phyloP scores from a whole-genome alignment of 2,888 invertebrate genomes.

The Sminthurinus aureus region DNA sequence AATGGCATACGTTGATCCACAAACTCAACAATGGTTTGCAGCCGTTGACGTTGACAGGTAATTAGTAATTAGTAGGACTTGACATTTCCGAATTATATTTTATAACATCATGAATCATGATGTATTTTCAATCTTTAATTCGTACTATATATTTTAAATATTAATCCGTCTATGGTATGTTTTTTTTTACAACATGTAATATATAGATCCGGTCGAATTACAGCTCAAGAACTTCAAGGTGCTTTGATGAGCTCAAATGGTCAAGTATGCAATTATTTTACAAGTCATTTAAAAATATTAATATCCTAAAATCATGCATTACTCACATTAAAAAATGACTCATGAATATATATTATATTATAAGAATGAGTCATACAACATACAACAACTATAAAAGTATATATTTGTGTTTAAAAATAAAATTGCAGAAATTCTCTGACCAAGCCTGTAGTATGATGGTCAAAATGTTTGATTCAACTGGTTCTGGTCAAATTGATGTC shows the following conservation, averaged over 20 bases:
- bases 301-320: neutral
- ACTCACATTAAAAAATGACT: neutral
- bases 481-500: conserved; percentile 83
- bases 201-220: conserved; percentile 78
- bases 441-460: neutral
- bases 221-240: conserved; percentile 76
- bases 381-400: neutral
- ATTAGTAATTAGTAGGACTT: neutral
- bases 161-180: too few species aligned
- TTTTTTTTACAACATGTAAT: too few species aligned
- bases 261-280: conserved; percentile 63
- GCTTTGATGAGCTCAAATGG: conserved; percentile 88
- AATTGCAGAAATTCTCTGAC: conserved; percentile 2
- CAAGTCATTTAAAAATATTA: neutral
- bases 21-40: conserved; percentile 83
- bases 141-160: too few species aligned
- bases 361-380: too few species aligned
- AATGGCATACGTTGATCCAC: conserved; percentile 65
- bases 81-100: too few species aligned
- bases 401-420: neutral
- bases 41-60: conserved; percentile 78
- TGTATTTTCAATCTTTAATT: neutral
- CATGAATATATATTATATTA: too few species aligned
- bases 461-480: conserved; percentile 81
- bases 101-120: too few species aligned